Evolutionary conservation across 2,113 vertebrate genomes (phyloP).

Genomic region (Macquaria australasica): DNA sequence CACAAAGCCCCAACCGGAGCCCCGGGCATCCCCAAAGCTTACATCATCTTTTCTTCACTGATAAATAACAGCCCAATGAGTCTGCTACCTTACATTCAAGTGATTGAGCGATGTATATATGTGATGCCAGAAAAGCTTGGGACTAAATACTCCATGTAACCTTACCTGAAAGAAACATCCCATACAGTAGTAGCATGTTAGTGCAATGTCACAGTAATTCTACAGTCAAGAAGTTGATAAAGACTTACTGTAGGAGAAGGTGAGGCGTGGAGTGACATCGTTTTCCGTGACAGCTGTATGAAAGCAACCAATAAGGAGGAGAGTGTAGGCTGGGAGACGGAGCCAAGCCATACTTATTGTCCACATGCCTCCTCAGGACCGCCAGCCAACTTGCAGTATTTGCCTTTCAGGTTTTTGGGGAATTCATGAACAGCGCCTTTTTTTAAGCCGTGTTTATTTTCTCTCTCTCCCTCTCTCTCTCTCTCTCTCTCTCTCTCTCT

Average conservation of each 20-base stretch:
- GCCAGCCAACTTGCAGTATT: constrained; percentile 61
- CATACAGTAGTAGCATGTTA: not conserved
- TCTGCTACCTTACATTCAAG: constrained; percentile 15
- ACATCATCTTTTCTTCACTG: constrained; percentile 44
- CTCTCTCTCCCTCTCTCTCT: constrained; percentile 18
- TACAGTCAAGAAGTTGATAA: constrained; percentile 13
- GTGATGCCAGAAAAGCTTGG: not conserved
- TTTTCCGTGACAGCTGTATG: constrained; percentile 64
- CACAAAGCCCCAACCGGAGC: constrained; percentile 40
- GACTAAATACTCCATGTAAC: not conserved
- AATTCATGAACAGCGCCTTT: constrained; percentile 75
- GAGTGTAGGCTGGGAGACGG: constrained; percentile 56
- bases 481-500: constrained; percentile 10
- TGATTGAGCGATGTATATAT: constrained; percentile 29
- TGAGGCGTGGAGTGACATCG: constrained; percentile 85
- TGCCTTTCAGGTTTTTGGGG: constrained; percentile 72
- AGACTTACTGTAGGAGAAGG: constrained; percentile 85
- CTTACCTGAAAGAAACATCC: not conserved
- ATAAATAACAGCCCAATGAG: constrained; percentile 9
- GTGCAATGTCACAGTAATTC: not conserved
- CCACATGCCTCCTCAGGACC: constrained; percentile 65
- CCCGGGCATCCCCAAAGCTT: constrained; percentile 35
- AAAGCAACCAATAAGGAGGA: constrained; percentile 67
- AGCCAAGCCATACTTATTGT: constrained; percentile 71
- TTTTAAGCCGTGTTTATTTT: constrained; percentile 50